Conservation (phyloP, 1,140 invertebrate species). For the Atta texana region DNA sequence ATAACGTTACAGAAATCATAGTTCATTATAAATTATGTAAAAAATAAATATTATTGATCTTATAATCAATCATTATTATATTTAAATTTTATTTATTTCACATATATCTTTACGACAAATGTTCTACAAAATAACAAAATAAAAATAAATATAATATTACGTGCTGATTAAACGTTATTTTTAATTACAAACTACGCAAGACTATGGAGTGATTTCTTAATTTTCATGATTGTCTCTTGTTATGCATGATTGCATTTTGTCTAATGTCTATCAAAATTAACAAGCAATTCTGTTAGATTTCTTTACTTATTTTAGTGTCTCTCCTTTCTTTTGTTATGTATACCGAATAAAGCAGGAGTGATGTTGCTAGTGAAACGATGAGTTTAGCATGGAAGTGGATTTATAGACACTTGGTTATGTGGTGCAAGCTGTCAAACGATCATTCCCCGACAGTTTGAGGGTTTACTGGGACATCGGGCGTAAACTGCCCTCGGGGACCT, state of each 20-base stretch:
- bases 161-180: neutral
- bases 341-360: slow-evolving; percentile 2
- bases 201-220: neutral
- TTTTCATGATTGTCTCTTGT: neutral
- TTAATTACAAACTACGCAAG: neutral
- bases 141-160: neutral
- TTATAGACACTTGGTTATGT: slow-evolving; percentile 59
- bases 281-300: neutral
- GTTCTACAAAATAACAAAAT: neutral
- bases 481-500: slow-evolving; percentile 85
- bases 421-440: slow-evolving; percentile 72
- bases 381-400: slow-evolving; percentile 35
- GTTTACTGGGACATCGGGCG: slow-evolving; percentile 81
- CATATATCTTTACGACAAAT: neutral
- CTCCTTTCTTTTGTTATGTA: neutral
- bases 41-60: too few species aligned
- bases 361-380: slow-evolving; percentile 13
- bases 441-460: slow-evolving; percentile 73
- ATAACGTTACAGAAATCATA: too few species aligned
- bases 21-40: too few species aligned
- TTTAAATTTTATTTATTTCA: neutral
- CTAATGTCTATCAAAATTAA: neutral
- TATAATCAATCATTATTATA: neutral
- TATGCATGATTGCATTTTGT: too few species aligned
- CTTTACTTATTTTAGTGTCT: neutral